phyloP scores from a whole-genome alignment of 2,113 vertebrate species.

The Bubo scandiacus region DNA sequence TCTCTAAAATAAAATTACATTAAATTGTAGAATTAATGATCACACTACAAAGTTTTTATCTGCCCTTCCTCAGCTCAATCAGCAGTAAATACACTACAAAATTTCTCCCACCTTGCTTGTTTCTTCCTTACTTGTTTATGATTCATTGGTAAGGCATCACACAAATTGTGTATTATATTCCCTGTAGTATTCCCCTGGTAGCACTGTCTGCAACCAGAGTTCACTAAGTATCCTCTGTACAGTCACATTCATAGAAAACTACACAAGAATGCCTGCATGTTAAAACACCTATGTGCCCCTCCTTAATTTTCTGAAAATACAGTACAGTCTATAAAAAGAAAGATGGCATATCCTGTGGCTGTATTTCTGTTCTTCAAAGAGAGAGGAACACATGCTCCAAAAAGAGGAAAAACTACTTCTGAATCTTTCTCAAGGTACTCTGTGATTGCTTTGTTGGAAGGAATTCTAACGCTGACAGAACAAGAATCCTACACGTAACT shows the following conservation, averaged over 20 bases:
- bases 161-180: background rate
- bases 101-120: background rate
- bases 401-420: background rate
- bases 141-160: background rate
- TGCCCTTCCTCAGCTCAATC: background rate
- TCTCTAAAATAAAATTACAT: constrained; percentile 80
- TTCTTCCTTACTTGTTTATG: background rate
- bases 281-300: background rate
- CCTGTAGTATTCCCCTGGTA: background rate
- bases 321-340: background rate
- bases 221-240: background rate
- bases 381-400: background rate
- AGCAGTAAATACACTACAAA: background rate
- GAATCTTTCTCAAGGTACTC: background rate
- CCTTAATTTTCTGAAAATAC: background rate
- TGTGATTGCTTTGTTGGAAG: background rate
- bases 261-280: background rate
- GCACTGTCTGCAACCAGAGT: background rate
- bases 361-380: background rate
- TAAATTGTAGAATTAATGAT: background rate
- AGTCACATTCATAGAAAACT: background rate
- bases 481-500: background rate
- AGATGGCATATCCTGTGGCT: background rate
- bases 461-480: background rate
- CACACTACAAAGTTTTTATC: background rate